These are phyloP conservation scores for Trisateles emortualis DNA, from an alignment of 2,888 invertebrate genomes.

Conservation along the genomic window DNA sequence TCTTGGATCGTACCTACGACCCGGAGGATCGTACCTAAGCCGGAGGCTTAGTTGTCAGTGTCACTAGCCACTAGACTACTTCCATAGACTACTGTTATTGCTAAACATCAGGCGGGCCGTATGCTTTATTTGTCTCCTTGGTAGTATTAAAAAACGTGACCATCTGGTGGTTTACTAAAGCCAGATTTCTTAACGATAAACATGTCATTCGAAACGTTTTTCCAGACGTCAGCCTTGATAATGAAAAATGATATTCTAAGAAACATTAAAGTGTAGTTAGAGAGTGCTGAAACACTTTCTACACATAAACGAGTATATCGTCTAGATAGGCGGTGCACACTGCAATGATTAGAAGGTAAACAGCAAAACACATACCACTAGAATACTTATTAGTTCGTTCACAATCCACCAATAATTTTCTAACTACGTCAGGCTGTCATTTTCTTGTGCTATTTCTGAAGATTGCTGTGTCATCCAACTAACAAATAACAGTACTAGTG, in stretches of 20 bases:
- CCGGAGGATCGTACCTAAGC: too few species aligned
- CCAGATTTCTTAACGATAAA: not conserved
- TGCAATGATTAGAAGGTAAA: constrained; percentile 31
- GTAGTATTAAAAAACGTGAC: too few species aligned
- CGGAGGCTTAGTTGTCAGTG: too few species aligned
- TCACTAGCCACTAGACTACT: too few species aligned
- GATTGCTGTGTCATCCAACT: not conserved
- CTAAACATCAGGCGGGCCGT: too few species aligned
- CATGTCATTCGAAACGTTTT: not conserved
- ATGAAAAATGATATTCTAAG: constrained; percentile 23
- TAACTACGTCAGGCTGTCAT: constrained; percentile 18
- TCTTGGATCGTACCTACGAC: too few species aligned
- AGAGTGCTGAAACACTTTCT: constrained; percentile 59
- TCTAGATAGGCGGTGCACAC: constrained; percentile 17
- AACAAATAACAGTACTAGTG: not conserved
- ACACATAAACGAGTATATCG: constrained; percentile 44
- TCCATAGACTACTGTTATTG: too few species aligned
- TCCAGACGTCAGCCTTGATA: constrained; percentile 8
- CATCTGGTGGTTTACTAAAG: too few species aligned
- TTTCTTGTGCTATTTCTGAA: constrained; percentile 20
- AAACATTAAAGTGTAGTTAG: constrained; percentile 57
- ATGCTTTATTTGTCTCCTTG: too few species aligned
- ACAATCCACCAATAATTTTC: constrained; percentile 32
- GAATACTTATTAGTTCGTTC: constrained; percentile 33
- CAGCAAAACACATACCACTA: constrained; percentile 30